Evolutionary conservation across 2,888 invertebrate genomes (phyloP), one percentile per base, ranked within the genome.

Genomic region (Cephalotes varians): DNA sequence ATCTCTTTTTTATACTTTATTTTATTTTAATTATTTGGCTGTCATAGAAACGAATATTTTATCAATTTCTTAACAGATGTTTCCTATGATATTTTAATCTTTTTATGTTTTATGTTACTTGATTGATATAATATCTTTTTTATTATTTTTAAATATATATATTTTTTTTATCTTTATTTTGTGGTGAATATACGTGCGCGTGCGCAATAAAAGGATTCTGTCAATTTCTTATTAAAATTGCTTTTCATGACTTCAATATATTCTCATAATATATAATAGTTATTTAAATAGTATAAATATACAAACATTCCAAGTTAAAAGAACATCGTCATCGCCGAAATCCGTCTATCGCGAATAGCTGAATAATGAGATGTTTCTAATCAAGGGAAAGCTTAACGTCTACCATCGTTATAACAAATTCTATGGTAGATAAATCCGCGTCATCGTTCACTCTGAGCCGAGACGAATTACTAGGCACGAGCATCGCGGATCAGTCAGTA

Each of bases 351-450:
- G 56, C 69, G 31, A 40, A 56, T 34, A 77, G 21, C 37, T 47
- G 56, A 77, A 71, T 71, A 79, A 71, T 79, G 51, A 76, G 44
- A 71, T 44, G 47, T 79, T 79, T 76, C 76, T 79, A 71, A 44
- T 79, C 72, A 71, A 54, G 44, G 31, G 10, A 31, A 54, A 54
- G 56, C 44, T 79, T 47, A 44, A 44, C 69, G 21, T 34, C 40
- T 31, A 21, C 54, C 44, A 31, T 51, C 74, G 18, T 71, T 79
- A 47, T 71, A 71, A 47, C 77, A 44, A 77, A 77, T 58, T 56
- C 71, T 56, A 69, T 44, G 28, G 44, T 40, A 44, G 44, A 77
- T 71, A 77, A 77, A 77, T 79, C 71, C 44, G 18, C 77, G 77
- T 79, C 77, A 79, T 71, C 76, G 54, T 76, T 9, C 76, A 65